phyloP scores from a whole-genome alignment of 2,797 vertebrate genomes.

The Gymnothorax javanicus region DNA sequence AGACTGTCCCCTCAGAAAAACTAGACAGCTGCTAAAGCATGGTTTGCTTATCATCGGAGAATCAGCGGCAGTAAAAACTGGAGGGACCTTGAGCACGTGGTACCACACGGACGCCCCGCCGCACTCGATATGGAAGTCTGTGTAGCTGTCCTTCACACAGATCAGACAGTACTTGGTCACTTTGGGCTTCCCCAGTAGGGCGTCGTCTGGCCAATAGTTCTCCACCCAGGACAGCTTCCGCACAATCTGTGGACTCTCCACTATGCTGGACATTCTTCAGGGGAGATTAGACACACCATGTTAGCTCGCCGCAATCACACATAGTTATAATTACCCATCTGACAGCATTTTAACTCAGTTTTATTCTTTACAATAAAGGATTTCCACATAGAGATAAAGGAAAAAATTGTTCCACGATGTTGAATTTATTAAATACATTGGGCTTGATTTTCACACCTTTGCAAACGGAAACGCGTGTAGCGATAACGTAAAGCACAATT shows the following conservation, averaged over 20 bases:
- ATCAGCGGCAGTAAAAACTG: neutral
- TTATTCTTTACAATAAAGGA: neutral
- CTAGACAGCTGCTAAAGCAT: neutral
- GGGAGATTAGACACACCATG: constrained; percentile 38
- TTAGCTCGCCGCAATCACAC: neutral
- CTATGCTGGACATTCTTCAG: constrained; percentile 90
- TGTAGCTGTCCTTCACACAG: constrained; percentile 98
- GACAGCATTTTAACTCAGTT: neutral
- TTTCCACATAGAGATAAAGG: neutral
- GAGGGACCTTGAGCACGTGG: constrained; percentile 89
- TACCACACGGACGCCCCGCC: constrained; percentile 96
- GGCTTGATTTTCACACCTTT: too few relatives aligned
- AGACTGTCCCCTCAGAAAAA: neutral
- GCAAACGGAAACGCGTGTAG: too few relatives aligned
- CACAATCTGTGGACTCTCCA: constrained; percentile 94
- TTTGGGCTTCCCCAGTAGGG: constrained; percentile 93
- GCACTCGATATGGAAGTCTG: constrained; percentile 95
- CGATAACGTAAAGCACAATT: too few relatives aligned
- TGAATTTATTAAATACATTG: neutral
- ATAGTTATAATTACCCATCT: neutral
- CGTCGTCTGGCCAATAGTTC: constrained; percentile 96
- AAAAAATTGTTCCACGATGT: neutral
- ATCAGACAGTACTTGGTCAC: constrained; percentile 98
- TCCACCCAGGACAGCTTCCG: constrained; percentile 94
- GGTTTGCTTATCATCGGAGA: neutral